Conservation (phyloP, 2,888 invertebrate genomes). For the Drosophila sordidapex region DNA sequence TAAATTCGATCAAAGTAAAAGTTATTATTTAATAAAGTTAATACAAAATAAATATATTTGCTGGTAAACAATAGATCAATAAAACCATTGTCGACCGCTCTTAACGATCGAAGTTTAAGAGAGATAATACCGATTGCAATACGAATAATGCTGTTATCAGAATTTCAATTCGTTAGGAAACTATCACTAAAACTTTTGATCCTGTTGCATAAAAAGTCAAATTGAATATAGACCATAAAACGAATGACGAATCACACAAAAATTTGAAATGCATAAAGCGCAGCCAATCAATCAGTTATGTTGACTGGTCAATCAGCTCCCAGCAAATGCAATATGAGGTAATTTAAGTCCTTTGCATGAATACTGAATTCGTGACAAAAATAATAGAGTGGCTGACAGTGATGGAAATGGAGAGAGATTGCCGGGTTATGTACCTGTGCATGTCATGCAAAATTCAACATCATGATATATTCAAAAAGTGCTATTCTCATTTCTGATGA, state of each 20-base stretch:
- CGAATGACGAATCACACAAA: background rate
- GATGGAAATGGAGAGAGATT: background rate
- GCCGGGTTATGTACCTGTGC: background rate
- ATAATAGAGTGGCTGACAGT: background rate
- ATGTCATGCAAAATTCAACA: background rate
- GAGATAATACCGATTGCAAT: background rate
- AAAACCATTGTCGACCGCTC: background rate
- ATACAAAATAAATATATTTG: background rate
- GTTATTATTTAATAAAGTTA: too few relatives aligned
- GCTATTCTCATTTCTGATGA: background rate
- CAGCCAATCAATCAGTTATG: conserved; percentile 13
- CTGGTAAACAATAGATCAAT: background rate
- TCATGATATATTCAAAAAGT: background rate
- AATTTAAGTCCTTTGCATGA: conserved; percentile 7
- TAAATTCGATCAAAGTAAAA: conserved; percentile 1
- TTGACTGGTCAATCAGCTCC: conserved; percentile 2
- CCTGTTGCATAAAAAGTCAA: conserved; percentile 14
- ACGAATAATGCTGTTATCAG: background rate
- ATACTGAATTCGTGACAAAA: background rate
- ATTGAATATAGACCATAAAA: conserved; percentile 22
- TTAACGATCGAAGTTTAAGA: background rate
- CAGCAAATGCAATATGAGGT: background rate
- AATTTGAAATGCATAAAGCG: conserved; percentile 5
- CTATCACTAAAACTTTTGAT: conserved; percentile 18
- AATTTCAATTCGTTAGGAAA: background rate